Base-by-base conservation (phyloP, 2,797 vertebrate species). In the Dendrocincla tyrannina region DNA sequence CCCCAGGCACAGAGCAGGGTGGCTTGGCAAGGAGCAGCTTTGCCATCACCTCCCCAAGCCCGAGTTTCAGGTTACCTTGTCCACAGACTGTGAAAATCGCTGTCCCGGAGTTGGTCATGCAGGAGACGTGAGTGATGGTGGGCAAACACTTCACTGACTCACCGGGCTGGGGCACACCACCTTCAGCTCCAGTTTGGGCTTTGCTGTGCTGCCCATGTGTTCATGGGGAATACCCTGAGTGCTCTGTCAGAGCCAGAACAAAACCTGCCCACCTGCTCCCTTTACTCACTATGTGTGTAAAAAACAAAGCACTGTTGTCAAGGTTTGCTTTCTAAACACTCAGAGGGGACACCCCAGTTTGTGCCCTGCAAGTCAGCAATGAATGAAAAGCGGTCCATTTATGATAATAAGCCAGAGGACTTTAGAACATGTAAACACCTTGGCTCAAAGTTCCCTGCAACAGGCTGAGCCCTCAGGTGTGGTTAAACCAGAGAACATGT, bases 191-290 rank as follows among this genome's bases (percentile, higher is more conserved):
- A 42, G 35, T 27, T 42, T 27, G 46, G 58, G 47, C 7, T 60
- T 19, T 53, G 50, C 28, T 42, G 3, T 46, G 80, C 50, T 66
- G 58, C 8, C 23, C 22, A 0, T 1, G 0, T 11, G 5, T 37
- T 58, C 15, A 2, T 25, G 23, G 32, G 12, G 15, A 32, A 18
- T 6, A 41, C 19, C 23, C 33, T 47, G 5, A 7, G 35, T 30
- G 64, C 64, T 50, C 30, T 8, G 18, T 49, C 53, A 12, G 10
- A 79, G 66, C 47, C 35, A 25, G 18, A 23, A 18, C 9, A 47
- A 60, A 35, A 49, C 28, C 50, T 53, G 30, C 52, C 30, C 52
- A 53, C 18, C 30, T 32, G 19, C 39, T 53, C 3, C 0, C 5
- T 77, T 39, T 5, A 4, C 11, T 68, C 23, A 27, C 17, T 10